Base-by-base conservation (phyloP, 2,888 invertebrate species). In the Exocentrus adspersus region DNA sequence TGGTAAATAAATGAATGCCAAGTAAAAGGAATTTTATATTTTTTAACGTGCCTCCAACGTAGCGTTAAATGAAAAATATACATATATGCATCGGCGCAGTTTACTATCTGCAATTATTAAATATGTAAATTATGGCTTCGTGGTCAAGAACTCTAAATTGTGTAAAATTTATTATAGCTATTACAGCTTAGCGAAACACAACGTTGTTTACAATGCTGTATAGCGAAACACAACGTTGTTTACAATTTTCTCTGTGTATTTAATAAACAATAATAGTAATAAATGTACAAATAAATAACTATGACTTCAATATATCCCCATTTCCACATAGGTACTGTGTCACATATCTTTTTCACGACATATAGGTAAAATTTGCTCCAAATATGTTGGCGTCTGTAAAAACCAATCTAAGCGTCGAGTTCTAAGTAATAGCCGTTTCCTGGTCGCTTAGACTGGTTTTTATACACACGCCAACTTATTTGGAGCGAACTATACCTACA, bases 81-180 rank as follows among this genome's bases (percentile, higher is more conserved):
- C 43, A 59, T 51, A 46, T 51, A 68, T 68, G 61, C 59, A 59
- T 54, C 43, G 17, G 28, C 43, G 54, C 28, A 51, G 42, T 60
- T 60, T 46, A 46, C 41, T 54, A 53, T 63, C 63, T 63, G 43
- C 37, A 62, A 62, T 63, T 52, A 63, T 57, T 46, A 46, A 63
- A 48, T 53, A 21, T 48, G 58, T 58, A 57, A 62, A 58, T 62
- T 54, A 61, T 61, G 32, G 60, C 45, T 46, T 54, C 46, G 48
- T 48, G 46, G 41, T 41, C 20, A 48, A 54, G 60, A 61, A 61
- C 46, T 46, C 54, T 53, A 53, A 61, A 58, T 58, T 57, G 58
- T 57, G 46, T 30, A 45, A 59, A 63, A 59, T 63, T 63, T 63
- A 59, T 43, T 14, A 17, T 19, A 37, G 37, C 24, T 24, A 48